Conservation (phyloP, 2,797 vertebrate genomes). For the Salmo trutta region DNA sequence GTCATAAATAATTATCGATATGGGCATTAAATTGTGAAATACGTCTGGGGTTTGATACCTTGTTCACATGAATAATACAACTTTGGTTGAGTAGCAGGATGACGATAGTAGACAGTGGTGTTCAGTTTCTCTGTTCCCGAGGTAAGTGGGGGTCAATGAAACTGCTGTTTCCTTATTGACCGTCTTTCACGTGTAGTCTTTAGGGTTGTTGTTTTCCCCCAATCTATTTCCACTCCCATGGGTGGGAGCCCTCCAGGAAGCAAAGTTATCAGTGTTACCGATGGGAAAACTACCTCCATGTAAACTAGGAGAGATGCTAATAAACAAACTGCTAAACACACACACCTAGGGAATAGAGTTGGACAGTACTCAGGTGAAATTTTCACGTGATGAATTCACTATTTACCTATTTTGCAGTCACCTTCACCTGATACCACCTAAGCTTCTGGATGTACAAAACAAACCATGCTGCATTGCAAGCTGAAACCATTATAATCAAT, state of each 20-base stretch:
- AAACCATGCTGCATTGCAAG: no score
- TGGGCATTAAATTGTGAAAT: neutral
- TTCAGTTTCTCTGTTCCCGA: conserved; percentile 42
- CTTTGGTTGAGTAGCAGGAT: neutral
- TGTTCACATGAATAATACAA: conserved; percentile 22
- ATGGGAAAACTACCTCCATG: neutral
- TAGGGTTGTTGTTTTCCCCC: conserved; percentile 25
- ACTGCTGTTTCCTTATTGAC: conserved; percentile 10
- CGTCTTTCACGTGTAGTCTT: conserved; percentile 8
- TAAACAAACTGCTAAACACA: neutral
- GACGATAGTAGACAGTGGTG: neutral
- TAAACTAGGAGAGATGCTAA: neutral
- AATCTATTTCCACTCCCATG: neutral
- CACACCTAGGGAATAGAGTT: neutral
- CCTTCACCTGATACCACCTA: neutral
- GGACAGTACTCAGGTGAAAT: conserved; percentile 34
- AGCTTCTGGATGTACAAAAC: no score
- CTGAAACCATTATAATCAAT: no score
- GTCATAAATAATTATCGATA: neutral
- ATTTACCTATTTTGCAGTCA: neutral
- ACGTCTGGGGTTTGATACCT: conserved; percentile 3
- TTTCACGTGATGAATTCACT: conserved; percentile 14
- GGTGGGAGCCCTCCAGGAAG: neutral
- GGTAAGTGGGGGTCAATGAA: neutral
- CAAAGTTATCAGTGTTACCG: neutral